phyloP scores from a whole-genome alignment of 2,113 vertebrate genomes.

The Melozone crissalis region DNA sequence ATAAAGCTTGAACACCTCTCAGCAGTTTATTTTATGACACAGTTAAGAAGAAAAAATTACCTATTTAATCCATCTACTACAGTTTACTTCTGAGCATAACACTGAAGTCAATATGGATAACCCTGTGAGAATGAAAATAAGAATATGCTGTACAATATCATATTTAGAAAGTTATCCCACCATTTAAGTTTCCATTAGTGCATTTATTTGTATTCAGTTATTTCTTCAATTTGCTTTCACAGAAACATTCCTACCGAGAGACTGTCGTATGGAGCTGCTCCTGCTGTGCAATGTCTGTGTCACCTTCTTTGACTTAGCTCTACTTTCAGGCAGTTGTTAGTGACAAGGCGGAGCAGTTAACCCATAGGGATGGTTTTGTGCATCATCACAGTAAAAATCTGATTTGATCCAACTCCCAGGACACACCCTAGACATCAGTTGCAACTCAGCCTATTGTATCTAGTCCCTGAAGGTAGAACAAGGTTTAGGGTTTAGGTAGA shows the following conservation, averaged over 20 bases:
- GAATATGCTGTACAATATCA: neutral
- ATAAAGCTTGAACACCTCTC: neutral
- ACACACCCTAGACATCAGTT: neutral
- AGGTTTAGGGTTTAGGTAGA: neutral
- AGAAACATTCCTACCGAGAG: neutral
- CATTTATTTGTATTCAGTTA: neutral
- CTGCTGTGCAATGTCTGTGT: neutral
- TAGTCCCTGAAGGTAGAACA: neutral
- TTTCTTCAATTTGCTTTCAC: neutral
- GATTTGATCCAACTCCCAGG: neutral
- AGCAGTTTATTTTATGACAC: neutral
- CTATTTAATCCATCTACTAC: neutral
- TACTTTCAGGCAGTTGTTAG: neutral
- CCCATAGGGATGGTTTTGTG: neutral
- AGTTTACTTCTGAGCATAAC: neutral
- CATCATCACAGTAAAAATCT: neutral
- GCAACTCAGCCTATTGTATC: neutral
- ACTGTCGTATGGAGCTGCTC: neutral
- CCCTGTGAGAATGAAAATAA: neutral
- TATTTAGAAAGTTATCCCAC: neutral
- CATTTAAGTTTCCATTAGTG: neutral
- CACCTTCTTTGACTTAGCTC: neutral
- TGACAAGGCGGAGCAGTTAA: neutral
- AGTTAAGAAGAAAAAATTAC: neutral
- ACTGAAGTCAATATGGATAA: neutral